These are phyloP conservation scores for Heteractis magnifica DNA, from an alignment of 92 coral and sea anemone species.

Conservation along the genomic window DNA sequence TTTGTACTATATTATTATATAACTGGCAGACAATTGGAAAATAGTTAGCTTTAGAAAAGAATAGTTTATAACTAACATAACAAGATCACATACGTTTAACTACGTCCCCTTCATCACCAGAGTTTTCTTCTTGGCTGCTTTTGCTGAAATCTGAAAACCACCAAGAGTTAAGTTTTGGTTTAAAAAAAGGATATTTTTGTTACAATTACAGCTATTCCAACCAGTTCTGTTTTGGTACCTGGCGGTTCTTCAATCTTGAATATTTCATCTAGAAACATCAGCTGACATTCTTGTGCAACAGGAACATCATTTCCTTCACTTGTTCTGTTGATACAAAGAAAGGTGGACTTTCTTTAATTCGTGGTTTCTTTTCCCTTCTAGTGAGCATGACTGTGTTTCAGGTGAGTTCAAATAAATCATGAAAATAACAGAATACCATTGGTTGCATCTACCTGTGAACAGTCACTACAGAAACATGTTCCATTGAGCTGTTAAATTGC, in stretches of 20 bases:
- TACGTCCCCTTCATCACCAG: not conserved
- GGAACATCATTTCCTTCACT: slow-evolving; percentile 62
- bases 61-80: not conserved
- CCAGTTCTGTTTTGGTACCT: slow-evolving; percentile 42
- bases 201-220: not conserved
- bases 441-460: no score
- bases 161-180: not conserved
- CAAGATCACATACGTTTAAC: not conserved
- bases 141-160: not conserved
- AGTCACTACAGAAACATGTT: no score
- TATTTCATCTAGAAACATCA: slow-evolving; percentile 86
- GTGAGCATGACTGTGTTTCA: no score
- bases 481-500: no score
- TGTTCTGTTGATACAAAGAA: slow-evolving; percentile 19
- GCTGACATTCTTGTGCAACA: slow-evolving; percentile 77
- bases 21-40: no score
- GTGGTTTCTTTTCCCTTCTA: not conserved
- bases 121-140: not conserved
- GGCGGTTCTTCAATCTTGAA: slow-evolving; percentile 84
- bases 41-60: not conserved
- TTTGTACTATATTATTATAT: no score
- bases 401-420: no score
- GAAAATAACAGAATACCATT: no score
- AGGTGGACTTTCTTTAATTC: no score
- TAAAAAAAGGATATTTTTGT: no score